phyloP scores from a whole-genome alignment of 2,113 vertebrate species.

The Notarius lentiginosus region DNA sequence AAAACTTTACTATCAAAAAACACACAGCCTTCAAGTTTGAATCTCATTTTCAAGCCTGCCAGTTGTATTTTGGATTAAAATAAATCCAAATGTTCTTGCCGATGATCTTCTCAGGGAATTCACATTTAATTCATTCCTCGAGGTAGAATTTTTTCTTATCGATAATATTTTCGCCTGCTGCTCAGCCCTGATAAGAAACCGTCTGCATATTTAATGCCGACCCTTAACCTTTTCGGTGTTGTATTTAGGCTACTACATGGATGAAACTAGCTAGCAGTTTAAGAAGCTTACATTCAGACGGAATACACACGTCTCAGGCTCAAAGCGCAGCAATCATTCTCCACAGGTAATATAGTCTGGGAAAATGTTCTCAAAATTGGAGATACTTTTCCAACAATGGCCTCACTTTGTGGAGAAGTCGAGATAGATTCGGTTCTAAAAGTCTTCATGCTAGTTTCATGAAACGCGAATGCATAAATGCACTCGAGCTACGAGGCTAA shows the following conservation, averaged over 20 bases:
- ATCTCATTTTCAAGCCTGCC: background rate
- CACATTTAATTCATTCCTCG: background rate
- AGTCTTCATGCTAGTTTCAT: background rate
- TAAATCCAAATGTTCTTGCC: background rate
- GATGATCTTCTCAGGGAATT: background rate
- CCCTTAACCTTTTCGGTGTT: conserved; percentile 52
- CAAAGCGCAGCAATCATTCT: background rate
- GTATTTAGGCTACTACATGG: conserved; percentile 14
- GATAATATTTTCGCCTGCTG: conserved; percentile 60
- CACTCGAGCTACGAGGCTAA: background rate
- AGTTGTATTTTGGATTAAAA: background rate
- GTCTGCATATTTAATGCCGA: conserved; percentile 61
- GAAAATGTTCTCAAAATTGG: background rate
- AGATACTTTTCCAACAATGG: conserved; percentile 1
- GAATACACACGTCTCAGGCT: background rate
- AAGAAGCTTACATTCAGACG: conserved; percentile 35
- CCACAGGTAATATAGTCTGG: background rate
- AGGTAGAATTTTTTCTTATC: conserved; percentile 50
- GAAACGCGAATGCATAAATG: background rate
- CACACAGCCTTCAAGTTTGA: background rate
- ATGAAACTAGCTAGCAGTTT: conserved; percentile 16
- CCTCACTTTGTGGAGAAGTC: background rate
- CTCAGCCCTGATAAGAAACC: conserved; percentile 62
- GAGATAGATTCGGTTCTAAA: background rate
- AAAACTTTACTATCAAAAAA: background rate